Conservation (phyloP, 2,113 vertebrate species). For the Triplophysa rosa region DNA sequence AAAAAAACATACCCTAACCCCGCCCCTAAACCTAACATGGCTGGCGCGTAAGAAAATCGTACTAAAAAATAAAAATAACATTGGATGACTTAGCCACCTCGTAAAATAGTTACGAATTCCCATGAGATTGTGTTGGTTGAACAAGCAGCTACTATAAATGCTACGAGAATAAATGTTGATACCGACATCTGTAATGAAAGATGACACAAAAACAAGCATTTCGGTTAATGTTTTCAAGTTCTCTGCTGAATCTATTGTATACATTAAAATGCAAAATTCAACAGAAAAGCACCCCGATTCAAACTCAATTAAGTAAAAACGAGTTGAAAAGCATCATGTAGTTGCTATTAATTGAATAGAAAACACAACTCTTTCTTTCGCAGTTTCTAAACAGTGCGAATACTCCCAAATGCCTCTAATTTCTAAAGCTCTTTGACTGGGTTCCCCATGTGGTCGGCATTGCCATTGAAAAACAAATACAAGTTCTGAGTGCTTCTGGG, state of each 20-base stretch:
- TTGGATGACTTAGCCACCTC: too few species aligned
- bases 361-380: constrained; percentile 50
- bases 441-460: constrained; percentile 54
- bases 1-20: too few species aligned
- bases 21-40: too few species aligned
- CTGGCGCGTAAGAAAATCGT: too few species aligned
- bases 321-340: constrained; percentile 37
- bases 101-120: too few species aligned
- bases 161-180: background rate
- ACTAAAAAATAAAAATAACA: too few species aligned
- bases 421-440: constrained; percentile 55
- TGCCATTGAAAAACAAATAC: constrained; percentile 60
- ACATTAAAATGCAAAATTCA: background rate
- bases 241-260: background rate
- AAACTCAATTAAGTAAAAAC: constrained; percentile 41
- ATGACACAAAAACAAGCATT: background rate
- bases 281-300: constrained; percentile 1
- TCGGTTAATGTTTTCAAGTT: background rate
- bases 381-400: constrained; percentile 49
- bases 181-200: background rate
- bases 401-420: constrained; percentile 46
- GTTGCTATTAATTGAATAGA: constrained; percentile 46
- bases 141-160: too few species aligned
- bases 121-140: too few species aligned
- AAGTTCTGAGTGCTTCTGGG: constrained; percentile 52